Base-by-base conservation (phyloP, 2,888 invertebrate species). In the Platycheirus albimanus region DNA sequence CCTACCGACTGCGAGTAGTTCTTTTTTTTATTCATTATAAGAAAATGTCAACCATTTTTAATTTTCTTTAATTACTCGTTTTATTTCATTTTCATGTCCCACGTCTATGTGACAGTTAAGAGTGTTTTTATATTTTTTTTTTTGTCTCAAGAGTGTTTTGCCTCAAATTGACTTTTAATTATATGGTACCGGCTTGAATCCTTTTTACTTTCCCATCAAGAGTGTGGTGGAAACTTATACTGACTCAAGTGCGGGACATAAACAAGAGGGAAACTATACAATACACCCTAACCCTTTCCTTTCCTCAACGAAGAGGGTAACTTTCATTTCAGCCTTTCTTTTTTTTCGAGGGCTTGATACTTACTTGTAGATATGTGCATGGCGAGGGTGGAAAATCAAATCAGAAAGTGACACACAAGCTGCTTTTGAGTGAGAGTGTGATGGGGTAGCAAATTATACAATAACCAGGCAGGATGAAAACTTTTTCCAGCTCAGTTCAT, bases 1-100 rank as follows among this genome's bases (percentile, higher is more conserved):
- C 86, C 86, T 86, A 86, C 86, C 86, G 86, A 86, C 86, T 86
- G 86, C 86, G 86, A 79, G 7, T 5, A 7, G 7, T 6, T 3
- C 15, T 1, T 10, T 28, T 58, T 58, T 43, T 58, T 58, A 3
- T 28, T 41, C n/a, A n/a, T n/a, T n/a, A n/a, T n/a, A n/a, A n/a
- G n/a, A n/a, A n/a, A n/a, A n/a, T n/a, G n/a, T n/a, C n/a, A n/a
- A n/a, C n/a, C n/a, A n/a, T n/a, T n/a, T n/a, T n/a, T n/a, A n/a
- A n/a, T n/a, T n/a, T n/a, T n/a, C n/a, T n/a, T n/a, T n/a, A n/a
- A n/a, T n/a, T n/a, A n/a, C n/a, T n/a, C n/a, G n/a, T 24, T 24
- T 24, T 4, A 24, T 8, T 36, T 36, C 10, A 3, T 10, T 8
- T 1, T 36, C 3, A 36, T 36, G 11, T n/a, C 36, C 11, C 36